Conservation (phyloP, 2,888 invertebrate species). For the Zaprionus lineosus region DNA sequence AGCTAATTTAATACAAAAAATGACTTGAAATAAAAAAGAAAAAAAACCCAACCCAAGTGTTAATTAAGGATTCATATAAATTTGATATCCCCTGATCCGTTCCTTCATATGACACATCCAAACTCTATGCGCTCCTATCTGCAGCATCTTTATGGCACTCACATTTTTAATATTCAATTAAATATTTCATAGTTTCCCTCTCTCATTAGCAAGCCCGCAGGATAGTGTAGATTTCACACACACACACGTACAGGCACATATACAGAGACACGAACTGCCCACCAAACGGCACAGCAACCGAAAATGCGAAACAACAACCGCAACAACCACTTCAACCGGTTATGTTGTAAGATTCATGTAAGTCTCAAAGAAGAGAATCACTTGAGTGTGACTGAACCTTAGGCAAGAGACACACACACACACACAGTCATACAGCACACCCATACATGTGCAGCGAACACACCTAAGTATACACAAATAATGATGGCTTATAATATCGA, state of each 20-base stretch:
- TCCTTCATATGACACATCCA: constrained; percentile 6
- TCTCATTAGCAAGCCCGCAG: constrained; percentile 57
- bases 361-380: constrained; percentile 66
- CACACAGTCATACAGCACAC: constrained; percentile 9
- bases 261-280: constrained; percentile 33
- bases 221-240: constrained; percentile 53
- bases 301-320: constrained; percentile 61
- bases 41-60: neutral
- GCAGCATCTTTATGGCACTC: constrained; percentile 5
- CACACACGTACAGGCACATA: constrained; percentile 23
- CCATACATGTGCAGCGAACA: constrained; percentile 3
- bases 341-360: constrained; percentile 70
- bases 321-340: constrained; percentile 64
- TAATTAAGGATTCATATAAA: neutral
- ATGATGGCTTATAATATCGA: constrained; percentile 1
- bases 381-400: constrained; percentile 72
- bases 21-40: neutral
- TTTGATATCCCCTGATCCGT: neutral
- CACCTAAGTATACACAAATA: too few relatives aligned
- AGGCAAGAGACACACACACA: constrained; percentile 16
- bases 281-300: constrained; percentile 52
- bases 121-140: constrained; percentile 9
- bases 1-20: too few relatives aligned
- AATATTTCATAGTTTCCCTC: constrained; percentile 12
- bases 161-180: constrained; percentile 21